These are phyloP conservation scores for Hypomecis punctinalis DNA, from an alignment of 2,888 invertebrate genomes.

Conservation along the genomic window DNA sequence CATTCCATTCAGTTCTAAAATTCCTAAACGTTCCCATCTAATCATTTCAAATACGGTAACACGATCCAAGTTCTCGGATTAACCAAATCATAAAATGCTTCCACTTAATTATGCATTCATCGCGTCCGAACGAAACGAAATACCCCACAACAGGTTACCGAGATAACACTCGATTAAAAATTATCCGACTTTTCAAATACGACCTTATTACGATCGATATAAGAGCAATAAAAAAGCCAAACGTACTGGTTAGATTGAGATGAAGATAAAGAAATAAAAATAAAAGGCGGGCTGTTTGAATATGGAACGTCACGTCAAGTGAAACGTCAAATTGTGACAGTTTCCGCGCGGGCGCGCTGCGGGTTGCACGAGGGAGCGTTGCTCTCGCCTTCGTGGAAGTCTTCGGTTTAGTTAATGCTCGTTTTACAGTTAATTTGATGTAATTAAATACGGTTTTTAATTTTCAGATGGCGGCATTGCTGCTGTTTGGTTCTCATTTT, in stretches of 20 bases:
- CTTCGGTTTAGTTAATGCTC: constrained; percentile 49
- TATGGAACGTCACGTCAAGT: constrained; percentile 82
- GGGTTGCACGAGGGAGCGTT: constrained; percentile 57
- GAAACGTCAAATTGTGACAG: constrained; percentile 84
- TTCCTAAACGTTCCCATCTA: constrained; percentile 11
- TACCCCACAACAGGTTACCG: constrained; percentile 80
- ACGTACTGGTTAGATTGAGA: constrained; percentile 62
- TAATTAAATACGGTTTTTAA: constrained; percentile 55
- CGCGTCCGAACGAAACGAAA: constrained; percentile 75
- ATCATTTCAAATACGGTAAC: constrained; percentile 41
- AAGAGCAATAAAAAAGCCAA: constrained; percentile 13
- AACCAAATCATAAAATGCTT: constrained; percentile 75
- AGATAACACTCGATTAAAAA: constrained; percentile 78
- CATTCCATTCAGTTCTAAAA: background rate
- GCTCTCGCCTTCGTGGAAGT: constrained; percentile 77
- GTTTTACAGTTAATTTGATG: constrained; percentile 56
- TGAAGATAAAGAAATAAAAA: constrained; percentile 76
- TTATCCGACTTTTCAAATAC: constrained; percentile 64
- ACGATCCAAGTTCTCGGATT: constrained; percentile 59
- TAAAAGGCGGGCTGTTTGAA: constrained; percentile 81
- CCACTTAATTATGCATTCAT: constrained; percentile 83
- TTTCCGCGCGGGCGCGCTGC: constrained; percentile 79
- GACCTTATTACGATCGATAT: constrained; percentile 59
- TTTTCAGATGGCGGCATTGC: constrained; percentile 22
- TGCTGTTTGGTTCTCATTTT: constrained; percentile 4